phyloP scores from a whole-genome alignment of 2,113 vertebrate genomes.

The Actenoides hombroni region DNA sequence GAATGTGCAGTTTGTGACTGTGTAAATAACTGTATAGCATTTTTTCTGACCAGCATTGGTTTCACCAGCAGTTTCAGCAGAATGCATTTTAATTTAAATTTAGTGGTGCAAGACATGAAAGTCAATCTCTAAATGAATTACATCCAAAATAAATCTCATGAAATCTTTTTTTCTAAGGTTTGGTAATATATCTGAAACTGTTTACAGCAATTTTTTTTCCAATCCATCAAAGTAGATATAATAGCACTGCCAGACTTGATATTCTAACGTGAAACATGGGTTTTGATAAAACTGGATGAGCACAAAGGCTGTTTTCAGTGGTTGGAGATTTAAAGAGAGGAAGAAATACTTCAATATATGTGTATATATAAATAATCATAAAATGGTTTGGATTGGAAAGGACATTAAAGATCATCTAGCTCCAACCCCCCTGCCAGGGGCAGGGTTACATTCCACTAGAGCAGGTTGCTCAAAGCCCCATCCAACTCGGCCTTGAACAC shows the following conservation, averaged over 20 bases:
- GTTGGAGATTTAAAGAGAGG: background rate
- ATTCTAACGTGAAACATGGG: background rate
- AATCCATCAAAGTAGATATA: background rate
- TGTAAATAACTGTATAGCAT: background rate
- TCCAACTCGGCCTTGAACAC: background rate
- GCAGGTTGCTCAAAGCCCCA: background rate
- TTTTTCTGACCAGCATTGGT: background rate
- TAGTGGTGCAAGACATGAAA: background rate
- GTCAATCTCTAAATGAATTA: background rate
- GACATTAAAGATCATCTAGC: background rate
- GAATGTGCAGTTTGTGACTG: background rate
- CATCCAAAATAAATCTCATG: background rate
- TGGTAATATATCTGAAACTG: background rate
- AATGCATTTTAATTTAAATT: background rate
- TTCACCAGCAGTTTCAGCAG: background rate
- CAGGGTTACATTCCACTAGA: background rate
- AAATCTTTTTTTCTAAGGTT: background rate
- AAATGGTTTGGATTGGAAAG: background rate
- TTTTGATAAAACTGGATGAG: background rate
- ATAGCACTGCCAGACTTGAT: background rate
- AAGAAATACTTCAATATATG: too few relatives aligned
- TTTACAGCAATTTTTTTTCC: background rate
- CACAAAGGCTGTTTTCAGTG: background rate
- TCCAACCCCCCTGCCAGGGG: background rate
- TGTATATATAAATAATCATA: background rate